Base-by-base conservation (phyloP, 2,113 vertebrate genomes). In the Nematolebias whitei region DNA sequence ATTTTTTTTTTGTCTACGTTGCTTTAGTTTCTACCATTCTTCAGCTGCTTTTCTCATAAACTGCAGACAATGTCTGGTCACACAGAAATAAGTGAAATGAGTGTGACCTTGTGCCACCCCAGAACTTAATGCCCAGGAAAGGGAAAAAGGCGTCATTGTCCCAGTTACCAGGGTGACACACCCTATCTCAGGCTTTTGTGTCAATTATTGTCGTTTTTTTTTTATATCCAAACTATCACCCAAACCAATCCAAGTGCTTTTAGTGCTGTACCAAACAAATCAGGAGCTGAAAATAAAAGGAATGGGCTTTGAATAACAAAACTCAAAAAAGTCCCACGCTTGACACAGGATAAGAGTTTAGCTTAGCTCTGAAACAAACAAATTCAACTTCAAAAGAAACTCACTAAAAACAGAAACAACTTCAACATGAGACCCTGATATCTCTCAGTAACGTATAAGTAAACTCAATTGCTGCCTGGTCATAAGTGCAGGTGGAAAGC, bases 181-280 rank as follows among this genome's bases (percentile, higher is more conserved):
- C 57, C 23, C 56, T 24, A 45, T 43, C 41, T 18, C 6, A 32
- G 41, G 43, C 57, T 45, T 60, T 45, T 29, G 23, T 45, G 57
- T 45, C 57, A 29, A 60, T 44, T 32, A 45, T 60, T 45, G 41
- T 45, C n/a, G n/a, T 40, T 45, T 45, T 47, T 59, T n/a, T 60
- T 60, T 60, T 44, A 45, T 45, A 41, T 60, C 41, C 18, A 19
- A 47, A 32, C 57, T 29, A n/a, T 19, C 11, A 29, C 18, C 24
- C 24, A 32, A 45, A 32, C 18, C 57, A 13, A 45, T 32, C 57
- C 26, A 35, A 53, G 16, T 29, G 12, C 14, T 32, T 52, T 24
- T 44, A 22, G 23, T 59, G 24, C 41, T 29, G 45, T 15, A 20
- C 41, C 57, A 44, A 54, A 60, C 41, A 60, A 59, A 16, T 29